Percentiles rank a stretch among this genome's conserved stretches.
Evolutionary conservation across 2,113 vertebrate species (phyloP).

Genomic region (Micronycteris hirsuta): DNA sequence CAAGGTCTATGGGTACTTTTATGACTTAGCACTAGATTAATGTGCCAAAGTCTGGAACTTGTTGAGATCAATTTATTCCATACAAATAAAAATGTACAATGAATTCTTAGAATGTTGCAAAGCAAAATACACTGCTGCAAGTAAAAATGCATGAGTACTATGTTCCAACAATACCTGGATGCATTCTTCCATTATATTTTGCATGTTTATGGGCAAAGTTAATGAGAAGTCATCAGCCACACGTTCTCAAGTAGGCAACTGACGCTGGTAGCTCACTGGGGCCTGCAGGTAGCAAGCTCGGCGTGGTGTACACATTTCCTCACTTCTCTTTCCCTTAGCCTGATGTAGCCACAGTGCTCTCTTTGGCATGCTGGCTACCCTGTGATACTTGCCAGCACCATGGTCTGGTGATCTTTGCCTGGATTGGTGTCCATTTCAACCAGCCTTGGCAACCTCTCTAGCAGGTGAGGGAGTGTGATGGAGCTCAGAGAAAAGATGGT

Average conservation of each 20-base stretch:
- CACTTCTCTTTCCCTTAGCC: too few relatives aligned
- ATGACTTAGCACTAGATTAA: not conserved
- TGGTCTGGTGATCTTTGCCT: not conserved
- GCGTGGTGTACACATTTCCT: not conserved
- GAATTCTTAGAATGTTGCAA: not conserved
- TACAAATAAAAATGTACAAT: constrained; percentile 30
- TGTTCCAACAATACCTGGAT: not conserved
- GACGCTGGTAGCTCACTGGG: not conserved
- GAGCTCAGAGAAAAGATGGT: not conserved
- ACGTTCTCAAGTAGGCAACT: not conserved
- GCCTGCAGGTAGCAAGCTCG: not conserved
- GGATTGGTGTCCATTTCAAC: not conserved
- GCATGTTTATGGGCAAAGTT: not conserved
- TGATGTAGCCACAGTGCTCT: not conserved
- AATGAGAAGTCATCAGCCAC: not conserved
- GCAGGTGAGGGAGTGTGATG: not conserved
- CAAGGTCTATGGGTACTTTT: constrained; percentile 10
- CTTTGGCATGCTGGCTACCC: not conserved
- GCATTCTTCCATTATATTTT: not conserved
- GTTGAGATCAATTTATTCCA: constrained; percentile 40
- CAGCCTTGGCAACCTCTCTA: not conserved
- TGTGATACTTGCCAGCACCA: not conserved
- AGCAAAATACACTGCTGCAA: not conserved
- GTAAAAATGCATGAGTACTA: not conserved
- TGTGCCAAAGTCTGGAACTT: not conserved